Evolutionary conservation across 2,888 invertebrate species (phyloP).

Genomic region (Parnassius smintheus): DNA sequence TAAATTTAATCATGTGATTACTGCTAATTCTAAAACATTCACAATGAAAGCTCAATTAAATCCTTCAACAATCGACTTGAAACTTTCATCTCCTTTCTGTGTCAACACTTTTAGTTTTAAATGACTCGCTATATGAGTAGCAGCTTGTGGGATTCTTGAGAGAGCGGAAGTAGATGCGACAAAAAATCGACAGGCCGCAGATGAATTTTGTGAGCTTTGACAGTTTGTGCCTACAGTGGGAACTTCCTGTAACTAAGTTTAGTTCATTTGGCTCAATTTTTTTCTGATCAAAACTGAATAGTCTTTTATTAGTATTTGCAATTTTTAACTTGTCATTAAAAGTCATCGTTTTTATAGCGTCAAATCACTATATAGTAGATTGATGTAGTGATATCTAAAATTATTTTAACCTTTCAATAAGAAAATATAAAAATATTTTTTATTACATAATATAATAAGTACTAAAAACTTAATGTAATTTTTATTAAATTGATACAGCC

Average conservation of each 20-base stretch:
- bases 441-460: neutral
- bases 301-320: neutral
- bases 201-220: conserved; percentile 22
- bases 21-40: neutral
- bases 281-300: neutral
- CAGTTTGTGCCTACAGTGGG: conserved; percentile 10
- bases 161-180: conserved; percentile 19
- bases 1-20: neutral
- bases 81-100: conserved; percentile 19
- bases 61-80: conserved; percentile 20
- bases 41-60: conserved; percentile 10
- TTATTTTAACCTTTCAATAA: no score
- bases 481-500: neutral
- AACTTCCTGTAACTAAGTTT: conserved; percentile 20
- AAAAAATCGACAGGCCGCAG: conserved; percentile 23
- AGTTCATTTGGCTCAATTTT: conserved; percentile 2
- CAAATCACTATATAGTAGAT: no score
- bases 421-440: no score
- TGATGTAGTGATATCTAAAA: no score
- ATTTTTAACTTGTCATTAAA: no score
- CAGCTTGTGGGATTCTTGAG: conserved; percentile 26
- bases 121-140: conserved; percentile 12
- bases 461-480: no score
- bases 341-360: no score
- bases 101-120: conserved; percentile 24